These are phyloP conservation scores for Tolypeutes matacus DNA, from an alignment of 2,797 vertebrate species.

Conservation along the genomic window DNA sequence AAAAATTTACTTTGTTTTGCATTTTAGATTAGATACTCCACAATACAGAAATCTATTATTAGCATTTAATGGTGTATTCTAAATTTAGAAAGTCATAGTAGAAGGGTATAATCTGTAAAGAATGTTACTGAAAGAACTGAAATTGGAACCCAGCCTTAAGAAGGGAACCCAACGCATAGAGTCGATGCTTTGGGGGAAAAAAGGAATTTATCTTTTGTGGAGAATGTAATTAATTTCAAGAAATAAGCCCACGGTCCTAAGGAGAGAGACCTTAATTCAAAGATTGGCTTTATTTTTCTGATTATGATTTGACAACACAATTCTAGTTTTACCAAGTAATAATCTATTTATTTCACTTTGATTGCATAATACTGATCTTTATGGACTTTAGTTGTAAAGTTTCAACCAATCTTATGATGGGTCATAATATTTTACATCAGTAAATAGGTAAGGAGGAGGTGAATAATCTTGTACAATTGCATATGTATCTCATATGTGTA, in stretches of 20 bases:
- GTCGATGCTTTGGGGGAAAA: background rate
- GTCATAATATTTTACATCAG: slow-evolving; percentile 44
- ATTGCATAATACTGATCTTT: background rate
- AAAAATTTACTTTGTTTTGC: slow-evolving; percentile 28
- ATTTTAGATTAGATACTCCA: background rate
- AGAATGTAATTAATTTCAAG: slow-evolving; percentile 27
- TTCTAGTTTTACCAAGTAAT: slow-evolving; percentile 5
- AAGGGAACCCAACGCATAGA: background rate
- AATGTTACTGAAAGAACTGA: slow-evolving; percentile 14
- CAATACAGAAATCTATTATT: background rate
- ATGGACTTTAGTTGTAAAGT: background rate
- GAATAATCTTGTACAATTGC: background rate
- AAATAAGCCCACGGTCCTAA: background rate
- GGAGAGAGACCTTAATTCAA: background rate
- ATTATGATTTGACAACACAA: background rate
- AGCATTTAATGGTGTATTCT: background rate
- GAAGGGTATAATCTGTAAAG: background rate
- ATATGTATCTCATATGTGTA: background rate
- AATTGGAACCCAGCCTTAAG: background rate
- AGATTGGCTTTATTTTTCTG: background rate
- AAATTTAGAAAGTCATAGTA: background rate
- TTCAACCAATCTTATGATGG: slow-evolving; percentile 10
- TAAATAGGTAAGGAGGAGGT: background rate
- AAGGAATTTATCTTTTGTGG: slow-evolving; percentile 17
- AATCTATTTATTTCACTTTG: background rate